These are phyloP conservation scores for Rattus rattus DNA, from an alignment of 2,113 vertebrate genomes.

Conservation along the genomic window DNA sequence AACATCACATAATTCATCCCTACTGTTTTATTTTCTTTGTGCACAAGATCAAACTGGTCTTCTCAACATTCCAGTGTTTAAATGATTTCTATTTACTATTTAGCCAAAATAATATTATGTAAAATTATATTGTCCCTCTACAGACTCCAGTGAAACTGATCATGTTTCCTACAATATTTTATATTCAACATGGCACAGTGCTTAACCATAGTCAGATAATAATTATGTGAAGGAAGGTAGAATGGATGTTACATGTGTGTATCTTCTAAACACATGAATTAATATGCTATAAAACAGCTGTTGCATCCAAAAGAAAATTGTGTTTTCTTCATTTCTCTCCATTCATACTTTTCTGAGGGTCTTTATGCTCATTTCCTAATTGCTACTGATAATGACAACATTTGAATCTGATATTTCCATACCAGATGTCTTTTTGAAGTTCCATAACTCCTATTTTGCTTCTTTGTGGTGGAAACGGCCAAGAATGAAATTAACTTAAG, in stretches of 20 bases:
- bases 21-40: background rate
- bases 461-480: background rate
- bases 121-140: background rate
- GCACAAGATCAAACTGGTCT: background rate
- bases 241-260: background rate
- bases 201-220: background rate
- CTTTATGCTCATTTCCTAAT: background rate
- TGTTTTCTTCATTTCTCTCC: background rate
- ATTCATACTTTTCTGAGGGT: background rate
- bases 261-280: slow-evolving; percentile 15
- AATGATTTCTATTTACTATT: background rate
- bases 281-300: background rate
- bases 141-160: background rate
- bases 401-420: background rate
- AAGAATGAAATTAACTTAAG: slow-evolving; percentile 28
- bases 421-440: slow-evolving; percentile 8
- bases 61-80: background rate
- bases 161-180: background rate
- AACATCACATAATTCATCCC: background rate
- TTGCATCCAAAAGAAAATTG: background rate
- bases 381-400: background rate
- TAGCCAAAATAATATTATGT: background rate
- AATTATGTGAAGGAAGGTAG: background rate
- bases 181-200: background rate
- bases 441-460: background rate